phyloP scores from a whole-genome alignment of 64 coral and sea anemone genomes.

The Astreopora myriophthalma region DNA sequence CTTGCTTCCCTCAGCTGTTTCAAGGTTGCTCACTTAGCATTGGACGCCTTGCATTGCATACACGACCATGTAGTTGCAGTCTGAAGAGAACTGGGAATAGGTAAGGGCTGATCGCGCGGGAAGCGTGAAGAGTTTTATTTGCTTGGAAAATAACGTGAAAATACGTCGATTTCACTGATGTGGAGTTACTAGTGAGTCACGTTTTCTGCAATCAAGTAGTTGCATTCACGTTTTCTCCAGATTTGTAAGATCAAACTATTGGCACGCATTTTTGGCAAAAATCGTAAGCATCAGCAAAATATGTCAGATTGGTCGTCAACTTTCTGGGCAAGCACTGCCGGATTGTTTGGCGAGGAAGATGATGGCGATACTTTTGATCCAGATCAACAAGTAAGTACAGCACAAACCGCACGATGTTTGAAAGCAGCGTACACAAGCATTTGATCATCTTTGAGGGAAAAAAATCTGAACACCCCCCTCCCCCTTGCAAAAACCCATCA shows the following conservation, averaged over 20 bases:
- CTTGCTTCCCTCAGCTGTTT: too few relatives aligned
- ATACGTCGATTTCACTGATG: too few relatives aligned
- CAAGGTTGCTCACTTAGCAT: too few relatives aligned
- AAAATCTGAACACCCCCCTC: too few relatives aligned
- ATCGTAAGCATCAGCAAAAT: background rate
- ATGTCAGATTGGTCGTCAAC: constrained; percentile 39
- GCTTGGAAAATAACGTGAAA: too few relatives aligned
- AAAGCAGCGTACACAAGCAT: too few relatives aligned
- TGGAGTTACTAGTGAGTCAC: too few relatives aligned
- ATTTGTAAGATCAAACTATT: background rate
- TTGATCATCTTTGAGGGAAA: too few relatives aligned
- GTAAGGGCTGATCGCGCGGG: background rate
- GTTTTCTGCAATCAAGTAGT: too few relatives aligned
- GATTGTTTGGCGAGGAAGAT: constrained; percentile 79
- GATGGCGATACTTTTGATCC: constrained; percentile 45
- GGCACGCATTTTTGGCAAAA: background rate
- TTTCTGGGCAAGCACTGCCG: constrained; percentile 55
- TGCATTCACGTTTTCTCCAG: background rate
- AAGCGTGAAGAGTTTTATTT: background rate
- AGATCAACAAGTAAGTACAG: constrained; percentile 7
- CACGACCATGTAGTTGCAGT: background rate
- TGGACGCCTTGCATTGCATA: background rate
- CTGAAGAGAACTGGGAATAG: background rate
- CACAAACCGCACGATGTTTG: too few relatives aligned
- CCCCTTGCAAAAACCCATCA: too few relatives aligned